phyloP scores from a whole-genome alignment of 2,888 invertebrate species.

The Cephus pulcher region DNA sequence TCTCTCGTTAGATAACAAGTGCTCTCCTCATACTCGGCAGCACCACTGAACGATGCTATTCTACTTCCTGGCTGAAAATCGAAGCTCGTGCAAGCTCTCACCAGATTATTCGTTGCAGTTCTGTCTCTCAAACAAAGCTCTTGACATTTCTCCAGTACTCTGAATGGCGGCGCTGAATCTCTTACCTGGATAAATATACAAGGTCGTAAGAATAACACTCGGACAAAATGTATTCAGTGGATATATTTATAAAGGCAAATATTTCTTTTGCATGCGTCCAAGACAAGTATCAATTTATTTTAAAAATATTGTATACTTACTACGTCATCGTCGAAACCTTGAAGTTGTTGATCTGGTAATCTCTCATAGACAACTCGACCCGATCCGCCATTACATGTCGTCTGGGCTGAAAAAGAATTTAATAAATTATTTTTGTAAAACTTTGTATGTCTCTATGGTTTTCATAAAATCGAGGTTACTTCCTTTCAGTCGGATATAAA shows the following conservation, averaged over 20 bases:
- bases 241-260: background rate
- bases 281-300: background rate
- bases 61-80: slow-evolving; percentile 92
- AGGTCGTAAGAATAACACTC: background rate
- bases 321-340: slow-evolving; percentile 90
- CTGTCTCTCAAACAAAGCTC: slow-evolving; percentile 86
- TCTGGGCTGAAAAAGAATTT: slow-evolving; percentile 76
- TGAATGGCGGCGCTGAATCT: slow-evolving; percentile 86
- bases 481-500: background rate
- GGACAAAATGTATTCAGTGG: background rate
- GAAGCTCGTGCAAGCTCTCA: slow-evolving; percentile 87
- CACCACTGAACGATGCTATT: slow-evolving; percentile 82
- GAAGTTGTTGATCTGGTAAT: slow-evolving; percentile 88
- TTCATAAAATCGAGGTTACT: background rate
- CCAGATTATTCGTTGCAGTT: slow-evolving; percentile 81
- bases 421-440: background rate
- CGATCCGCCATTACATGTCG: slow-evolving; percentile 90
- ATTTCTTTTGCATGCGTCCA: background rate
- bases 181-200: slow-evolving; percentile 70
- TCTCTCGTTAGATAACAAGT: slow-evolving; percentile 88
- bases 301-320: slow-evolving; percentile 67
- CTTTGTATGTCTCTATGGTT: background rate
- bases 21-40: slow-evolving; percentile 88
- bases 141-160: slow-evolving; percentile 90
- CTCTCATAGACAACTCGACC: slow-evolving; percentile 91